A percentile compares a stretch with the other conserved stretches of the same genome.
These are phyloP conservation scores for Vanessa tameamea DNA, from an alignment of 1,140 invertebrate genomes.

Conservation along the genomic window DNA sequence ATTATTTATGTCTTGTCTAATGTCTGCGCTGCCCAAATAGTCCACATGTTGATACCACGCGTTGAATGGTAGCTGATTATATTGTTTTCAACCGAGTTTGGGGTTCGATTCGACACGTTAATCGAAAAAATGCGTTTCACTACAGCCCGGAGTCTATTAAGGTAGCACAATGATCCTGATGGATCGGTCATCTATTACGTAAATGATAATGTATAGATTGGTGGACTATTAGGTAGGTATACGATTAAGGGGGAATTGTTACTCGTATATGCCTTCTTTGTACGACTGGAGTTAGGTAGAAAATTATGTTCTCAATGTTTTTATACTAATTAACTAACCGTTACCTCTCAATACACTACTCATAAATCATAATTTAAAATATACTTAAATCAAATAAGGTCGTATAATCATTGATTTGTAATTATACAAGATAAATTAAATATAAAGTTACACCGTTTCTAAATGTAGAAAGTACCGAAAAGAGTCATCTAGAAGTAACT, in stretches of 20 bases:
- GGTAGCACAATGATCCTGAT: constrained; percentile 59
- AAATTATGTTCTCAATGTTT: too few relatives aligned
- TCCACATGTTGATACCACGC: constrained; percentile 44
- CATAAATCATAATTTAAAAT: too few relatives aligned
- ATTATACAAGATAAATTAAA: too few relatives aligned
- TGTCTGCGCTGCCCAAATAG: constrained; percentile 9
- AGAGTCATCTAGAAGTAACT: too few relatives aligned
- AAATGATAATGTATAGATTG: neutral
- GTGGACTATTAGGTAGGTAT: constrained; percentile 1
- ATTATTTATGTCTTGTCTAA: neutral
- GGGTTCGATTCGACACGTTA: constrained; percentile 69
- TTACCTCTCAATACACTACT: too few relatives aligned
- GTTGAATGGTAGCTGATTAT: constrained; percentile 77
- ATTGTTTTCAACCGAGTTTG: constrained; percentile 69
- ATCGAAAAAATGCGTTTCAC: constrained; percentile 73
- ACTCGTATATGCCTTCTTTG: too few relatives aligned
- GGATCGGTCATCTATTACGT: constrained; percentile 40
- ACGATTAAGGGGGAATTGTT: neutral
- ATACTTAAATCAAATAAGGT: too few relatives aligned
- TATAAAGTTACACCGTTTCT: too few relatives aligned
- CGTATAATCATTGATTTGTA: too few relatives aligned
- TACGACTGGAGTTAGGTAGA: too few relatives aligned
- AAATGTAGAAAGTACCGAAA: too few relatives aligned
- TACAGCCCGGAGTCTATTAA: constrained; percentile 64
- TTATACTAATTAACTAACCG: too few relatives aligned